These are phyloP conservation scores for Aporrectodea caliginosa DNA, from an alignment of 1,140 invertebrate genomes.

Conservation along the genomic window DNA sequence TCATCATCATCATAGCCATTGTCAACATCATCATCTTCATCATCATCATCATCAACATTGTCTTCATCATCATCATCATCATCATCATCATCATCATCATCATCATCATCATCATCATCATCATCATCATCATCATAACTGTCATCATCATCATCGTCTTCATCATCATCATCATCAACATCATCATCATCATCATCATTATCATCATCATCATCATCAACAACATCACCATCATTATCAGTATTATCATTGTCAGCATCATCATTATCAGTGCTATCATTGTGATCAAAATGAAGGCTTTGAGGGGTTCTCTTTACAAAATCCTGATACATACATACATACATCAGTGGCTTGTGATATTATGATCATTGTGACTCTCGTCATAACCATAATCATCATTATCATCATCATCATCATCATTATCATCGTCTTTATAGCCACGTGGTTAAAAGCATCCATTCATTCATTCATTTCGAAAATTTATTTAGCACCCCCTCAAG, in stretches of 20 bases:
- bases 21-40: not conserved
- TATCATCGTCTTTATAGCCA: not conserved
- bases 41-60: not conserved
- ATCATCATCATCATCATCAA: not conserved
- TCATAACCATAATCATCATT: not conserved
- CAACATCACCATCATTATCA: not conserved
- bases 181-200: not conserved
- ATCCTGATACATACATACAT: too few relatives aligned
- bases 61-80: not conserved
- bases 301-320: too few relatives aligned
- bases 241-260: not conserved
- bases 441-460: too few relatives aligned
- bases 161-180: not conserved
- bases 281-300: not conserved
- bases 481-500: too few relatives aligned
- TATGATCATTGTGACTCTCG: not conserved
- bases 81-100: slow-evolving; percentile 3
- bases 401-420: not conserved
- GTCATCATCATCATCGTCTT: not conserved
- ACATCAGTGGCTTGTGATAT: too few relatives aligned
- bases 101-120: slow-evolving; percentile 2
- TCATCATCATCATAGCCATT: not conserved
- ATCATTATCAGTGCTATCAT: not conserved
- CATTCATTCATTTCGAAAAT: too few relatives aligned
- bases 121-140: not conserved